These are phyloP conservation scores for Scopus umbretta DNA, from an alignment of 2,113 vertebrate species.

Conservation along the genomic window DNA sequence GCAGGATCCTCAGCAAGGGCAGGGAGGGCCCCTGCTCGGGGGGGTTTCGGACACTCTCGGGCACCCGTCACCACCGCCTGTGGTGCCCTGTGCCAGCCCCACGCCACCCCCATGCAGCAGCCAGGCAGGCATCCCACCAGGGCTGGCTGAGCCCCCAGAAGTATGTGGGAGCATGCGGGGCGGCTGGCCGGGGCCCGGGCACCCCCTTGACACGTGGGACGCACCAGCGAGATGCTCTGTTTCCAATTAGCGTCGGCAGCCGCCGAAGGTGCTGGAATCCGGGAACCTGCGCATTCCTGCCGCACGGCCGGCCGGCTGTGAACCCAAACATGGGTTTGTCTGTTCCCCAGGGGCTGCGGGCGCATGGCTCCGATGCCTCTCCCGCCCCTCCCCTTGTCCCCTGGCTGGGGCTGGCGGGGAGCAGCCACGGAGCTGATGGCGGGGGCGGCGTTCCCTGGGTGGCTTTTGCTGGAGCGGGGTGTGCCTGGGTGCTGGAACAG, in stretches of 20 bases:
- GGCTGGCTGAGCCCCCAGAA: neutral
- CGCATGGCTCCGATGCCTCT: neutral
- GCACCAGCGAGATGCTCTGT: slow-evolving; percentile 31
- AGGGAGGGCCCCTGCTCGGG: slow-evolving; percentile 15
- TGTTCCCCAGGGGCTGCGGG: neutral
- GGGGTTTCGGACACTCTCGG: neutral
- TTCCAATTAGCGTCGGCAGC: slow-evolving; percentile 47
- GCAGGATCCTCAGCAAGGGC: slow-evolving; percentile 4
- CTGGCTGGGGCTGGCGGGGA: neutral
- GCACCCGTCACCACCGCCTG: accelerated
- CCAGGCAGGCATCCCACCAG: accelerated
- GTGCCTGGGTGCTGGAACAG: neutral
- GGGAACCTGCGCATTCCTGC: slow-evolving; percentile 50
- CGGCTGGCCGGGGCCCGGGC: neutral
- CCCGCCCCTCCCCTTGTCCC: neutral
- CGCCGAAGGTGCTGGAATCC: slow-evolving; percentile 49
- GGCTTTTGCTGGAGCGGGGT: neutral
- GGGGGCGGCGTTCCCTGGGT: too few species aligned
- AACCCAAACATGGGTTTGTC: slow-evolving; percentile 56
- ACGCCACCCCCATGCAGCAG: accelerated
- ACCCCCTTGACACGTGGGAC: neutral
- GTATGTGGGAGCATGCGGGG: neutral
- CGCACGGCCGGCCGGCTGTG: neutral
- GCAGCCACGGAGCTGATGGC: neutral
- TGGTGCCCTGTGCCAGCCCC: neutral